Evolutionary conservation across 2,888 invertebrate genomes (phyloP), one percentile per base, ranked within the genome.

Genomic region (Microctonus hyperodae): DNA sequence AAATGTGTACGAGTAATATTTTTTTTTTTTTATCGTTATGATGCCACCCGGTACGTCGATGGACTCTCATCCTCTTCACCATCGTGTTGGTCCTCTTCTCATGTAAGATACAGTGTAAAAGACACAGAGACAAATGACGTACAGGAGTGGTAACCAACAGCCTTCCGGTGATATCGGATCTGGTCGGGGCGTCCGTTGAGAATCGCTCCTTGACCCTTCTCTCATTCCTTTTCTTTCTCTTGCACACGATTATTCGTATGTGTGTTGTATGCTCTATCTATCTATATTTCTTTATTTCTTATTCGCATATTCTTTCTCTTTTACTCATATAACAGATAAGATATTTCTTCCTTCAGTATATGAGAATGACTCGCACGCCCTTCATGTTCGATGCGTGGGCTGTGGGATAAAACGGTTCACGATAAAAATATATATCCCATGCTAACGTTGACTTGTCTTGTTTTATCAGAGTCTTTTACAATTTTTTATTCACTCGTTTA

Each of bases 81-180:
- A 44, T 44, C n/a, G 48, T 62, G 58, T 55, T 40, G 64, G 67
- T 53, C 59, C 70, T 68, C 73, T 31, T 44, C 44, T 65, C 56
- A 31, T 72, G 73, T 73, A 73, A 75, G 77, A 74, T 69, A 73
- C 74, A 72, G 74, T 75, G 77, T 79, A 78, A 79, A 79, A 78
- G 78, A 76, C 72, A 70, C 70, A 71, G 78, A 79, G 79, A 81
- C 80, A 80, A 81, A 81, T 80, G 79, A 79, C 77, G 79, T 81
- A 80, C 80, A 81, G 78, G 75, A 80, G 81, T 79, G 81, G 79
- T 78, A 79, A 81, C 75, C 78, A 78, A 78, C 76, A 75, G 76
- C 77, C 75, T 75, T 74, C 76, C 75, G 75, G 77, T 77, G 78
- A 78, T 79, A 79, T 81, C 79, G 78, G 78, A 80, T 80, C 79